Evolutionary conservation across 2,797 vertebrate genomes (phyloP), one percentile per base, ranked within the genome.

Genomic region (Danio aesculapii): DNA sequence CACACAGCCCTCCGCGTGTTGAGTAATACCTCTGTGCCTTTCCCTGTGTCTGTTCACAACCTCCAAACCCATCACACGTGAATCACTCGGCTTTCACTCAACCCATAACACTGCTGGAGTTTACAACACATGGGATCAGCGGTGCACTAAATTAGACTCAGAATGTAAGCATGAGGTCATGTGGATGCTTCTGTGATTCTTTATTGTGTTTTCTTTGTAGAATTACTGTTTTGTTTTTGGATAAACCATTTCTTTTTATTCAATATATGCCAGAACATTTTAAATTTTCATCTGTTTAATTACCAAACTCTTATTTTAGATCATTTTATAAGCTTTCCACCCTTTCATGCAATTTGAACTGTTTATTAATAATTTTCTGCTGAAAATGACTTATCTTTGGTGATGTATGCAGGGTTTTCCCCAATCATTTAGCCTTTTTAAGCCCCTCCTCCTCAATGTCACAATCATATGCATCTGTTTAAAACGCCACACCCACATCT

Each of bases 1-100:
- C 79, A 49, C 63, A 43, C 30, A 72, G 49, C 66, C 52, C 19
- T 73, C n/a, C 10, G 44, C 12, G 69, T 57, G 69, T 74, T 83
- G 68, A 72, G 44, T 59, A 73, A 79, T 61, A 62, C 46, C 46
- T 19, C 3, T 10, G 13, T 8, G 43, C 68, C 63, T 41, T 39
- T 77, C 63, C 39, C 43, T 30, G 52, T 30, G 74, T 58, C 12
- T 57, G 19, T 47, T 66, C 43, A 44, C 44, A 49, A 63, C 53
- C 49, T 64, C 17, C 8, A 21, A 44, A 53, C 69, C 52, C 2
- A 14, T 44, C 16, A 69, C 64, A 44, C 19, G 2, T 43, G 55
- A 81, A 55, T 68, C 66, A 30, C 30, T 30, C 30, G 30, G 30
- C 30, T 30, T 30, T 1, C 30, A 30, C 30, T 30, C 30, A 30